A percentile compares a stretch with the other conserved stretches of the same genome.
phyloP scores from a whole-genome alignment of 2,113 vertebrate species.

The Columbina picui region DNA sequence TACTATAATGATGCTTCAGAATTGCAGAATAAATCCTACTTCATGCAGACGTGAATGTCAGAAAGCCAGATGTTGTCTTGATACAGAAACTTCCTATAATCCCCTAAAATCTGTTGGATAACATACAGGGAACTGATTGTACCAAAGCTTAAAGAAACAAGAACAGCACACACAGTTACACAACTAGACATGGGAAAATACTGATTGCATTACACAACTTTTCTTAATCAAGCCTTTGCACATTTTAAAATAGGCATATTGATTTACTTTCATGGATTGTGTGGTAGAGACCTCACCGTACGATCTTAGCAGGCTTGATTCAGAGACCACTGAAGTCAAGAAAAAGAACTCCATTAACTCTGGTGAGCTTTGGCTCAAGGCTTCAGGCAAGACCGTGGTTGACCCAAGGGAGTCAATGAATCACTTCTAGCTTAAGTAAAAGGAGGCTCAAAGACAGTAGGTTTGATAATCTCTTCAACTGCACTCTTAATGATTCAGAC shows the following conservation, averaged over 20 bases:
- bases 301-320: background rate
- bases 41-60: background rate
- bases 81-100: slow-evolving; percentile 1
- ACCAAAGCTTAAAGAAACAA: background rate
- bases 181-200: background rate
- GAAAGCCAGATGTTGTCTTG: slow-evolving; percentile 36
- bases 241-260: background rate
- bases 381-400: background rate
- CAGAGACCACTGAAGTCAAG: background rate
- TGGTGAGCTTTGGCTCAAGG: background rate
- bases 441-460: background rate
- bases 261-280: background rate
- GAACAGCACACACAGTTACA: background rate
- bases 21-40: slow-evolving; percentile 11
- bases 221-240: background rate
- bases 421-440: background rate
- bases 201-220: background rate
- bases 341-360: background rate
- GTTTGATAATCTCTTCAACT: background rate
- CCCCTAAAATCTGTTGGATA: background rate
- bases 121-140: background rate
- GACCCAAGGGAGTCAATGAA: background rate
- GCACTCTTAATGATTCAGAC: background rate
- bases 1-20: background rate
- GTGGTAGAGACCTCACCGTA: background rate